Conservation (phyloP, 35 echinoderm and acorn worm species). For the Ptychodera flava region DNA sequence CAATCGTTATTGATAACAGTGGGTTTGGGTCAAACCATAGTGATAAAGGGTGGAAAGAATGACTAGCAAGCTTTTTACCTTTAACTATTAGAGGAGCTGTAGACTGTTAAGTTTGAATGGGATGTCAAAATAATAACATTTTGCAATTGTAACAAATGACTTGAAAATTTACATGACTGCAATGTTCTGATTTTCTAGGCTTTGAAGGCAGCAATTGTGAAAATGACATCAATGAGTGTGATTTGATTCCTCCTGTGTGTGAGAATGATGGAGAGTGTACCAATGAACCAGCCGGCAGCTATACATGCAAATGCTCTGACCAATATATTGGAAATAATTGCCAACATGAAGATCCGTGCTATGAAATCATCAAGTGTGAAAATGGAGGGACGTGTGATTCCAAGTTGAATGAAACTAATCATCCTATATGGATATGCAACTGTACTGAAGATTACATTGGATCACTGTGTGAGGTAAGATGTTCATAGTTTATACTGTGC, state of each 20-base stretch:
- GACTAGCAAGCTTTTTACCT: too few relatives aligned
- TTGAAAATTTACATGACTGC: too few relatives aligned
- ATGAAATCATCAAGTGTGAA: slow-evolving; percentile 27
- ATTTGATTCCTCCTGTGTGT: slow-evolving; percentile 16
- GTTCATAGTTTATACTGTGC: too few relatives aligned
- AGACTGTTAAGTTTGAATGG: too few relatives aligned
- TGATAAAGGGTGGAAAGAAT: too few relatives aligned
- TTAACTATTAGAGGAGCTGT: too few relatives aligned
- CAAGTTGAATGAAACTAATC: neutral
- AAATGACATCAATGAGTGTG: slow-evolving; percentile 68
- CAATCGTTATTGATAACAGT: too few relatives aligned
- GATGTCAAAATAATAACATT: too few relatives aligned
- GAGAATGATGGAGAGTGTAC: slow-evolving; percentile 58
- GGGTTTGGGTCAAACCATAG: too few relatives aligned
- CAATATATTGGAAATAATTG: slow-evolving; percentile 33
- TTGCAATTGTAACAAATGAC: too few relatives aligned
- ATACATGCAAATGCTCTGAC: slow-evolving; percentile 46
- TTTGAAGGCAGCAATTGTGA: slow-evolving; percentile 59
- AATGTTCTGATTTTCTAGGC: too few relatives aligned
- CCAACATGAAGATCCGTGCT: slow-evolving; percentile 27
- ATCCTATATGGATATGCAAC: slow-evolving; percentile 5
- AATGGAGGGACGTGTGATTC: slow-evolving; percentile 48
- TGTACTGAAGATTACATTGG: slow-evolving; percentile 48
- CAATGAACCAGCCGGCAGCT: slow-evolving; percentile 28
- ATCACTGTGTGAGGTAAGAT: slow-evolving; percentile 43